These are phyloP conservation scores for Leucozona laternaria DNA, from an alignment of 2,888 invertebrate genomes.

Conservation along the genomic window DNA sequence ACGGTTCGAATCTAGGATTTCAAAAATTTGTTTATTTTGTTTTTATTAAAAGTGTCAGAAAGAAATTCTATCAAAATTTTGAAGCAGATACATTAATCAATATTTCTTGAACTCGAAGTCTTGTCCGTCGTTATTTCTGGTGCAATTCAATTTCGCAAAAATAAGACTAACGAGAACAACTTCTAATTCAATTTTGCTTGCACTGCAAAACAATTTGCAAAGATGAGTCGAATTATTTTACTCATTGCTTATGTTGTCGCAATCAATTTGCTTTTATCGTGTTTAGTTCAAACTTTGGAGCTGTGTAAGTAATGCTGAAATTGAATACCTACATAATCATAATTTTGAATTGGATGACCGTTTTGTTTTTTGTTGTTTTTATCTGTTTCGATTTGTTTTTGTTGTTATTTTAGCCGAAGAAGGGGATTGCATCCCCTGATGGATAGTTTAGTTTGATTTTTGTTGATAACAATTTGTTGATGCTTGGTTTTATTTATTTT, in stretches of 20 bases:
- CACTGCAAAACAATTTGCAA: constrained; percentile 33
- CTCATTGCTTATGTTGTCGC: constrained; percentile 48
- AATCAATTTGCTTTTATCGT: constrained; percentile 57
- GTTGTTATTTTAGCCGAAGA: constrained; percentile 5
- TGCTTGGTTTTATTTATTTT: neutral
- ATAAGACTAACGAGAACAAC: constrained; percentile 14
- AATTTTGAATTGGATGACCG: constrained; percentile 55
- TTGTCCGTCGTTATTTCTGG: neutral
- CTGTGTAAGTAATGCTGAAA: constrained; percentile 64
- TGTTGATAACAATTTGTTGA: constrained; percentile 16
- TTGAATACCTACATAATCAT: constrained; percentile 13
- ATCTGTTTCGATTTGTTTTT: constrained; percentile 19
- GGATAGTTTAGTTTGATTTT: constrained; percentile 29
- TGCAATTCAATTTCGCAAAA: neutral
- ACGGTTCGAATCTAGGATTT: neutral
- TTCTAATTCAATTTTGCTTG: constrained; percentile 16
- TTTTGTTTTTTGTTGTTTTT: constrained; percentile 23
- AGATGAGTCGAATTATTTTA: constrained; percentile 54
- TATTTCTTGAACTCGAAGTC: no score
- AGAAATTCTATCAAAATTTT: neutral
- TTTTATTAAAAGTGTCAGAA: neutral
- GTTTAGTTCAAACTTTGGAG: constrained; percentile 62
- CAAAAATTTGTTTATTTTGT: neutral
- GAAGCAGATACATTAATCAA: neutral
- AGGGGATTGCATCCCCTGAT: constrained; percentile 34